Conservation (phyloP, 2,113 vertebrate genomes). For the Thryonomys swinderianus region DNA sequence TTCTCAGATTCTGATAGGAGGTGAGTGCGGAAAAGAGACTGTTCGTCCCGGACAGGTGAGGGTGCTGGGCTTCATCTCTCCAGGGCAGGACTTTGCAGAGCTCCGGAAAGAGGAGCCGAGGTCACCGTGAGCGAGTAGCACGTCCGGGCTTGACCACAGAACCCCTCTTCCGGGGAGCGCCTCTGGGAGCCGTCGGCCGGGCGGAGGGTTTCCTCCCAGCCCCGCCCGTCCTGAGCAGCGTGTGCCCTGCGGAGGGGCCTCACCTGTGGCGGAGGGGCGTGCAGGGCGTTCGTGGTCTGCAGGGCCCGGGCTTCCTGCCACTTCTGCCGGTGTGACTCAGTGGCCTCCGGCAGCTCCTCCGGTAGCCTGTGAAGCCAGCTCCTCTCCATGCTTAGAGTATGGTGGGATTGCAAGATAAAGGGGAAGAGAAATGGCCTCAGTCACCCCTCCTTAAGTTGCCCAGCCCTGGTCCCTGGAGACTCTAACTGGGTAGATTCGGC, state of each 20-base stretch:
- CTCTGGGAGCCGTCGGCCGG: not conserved
- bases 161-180: not conserved
- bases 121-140: not conserved
- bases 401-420: not conserved
- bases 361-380: accelerated
- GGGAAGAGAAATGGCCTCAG: not conserved
- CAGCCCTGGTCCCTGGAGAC: not conserved
- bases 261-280: not conserved
- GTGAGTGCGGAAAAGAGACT: not conserved
- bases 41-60: accelerated
- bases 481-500: not conserved
- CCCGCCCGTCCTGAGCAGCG: not conserved
- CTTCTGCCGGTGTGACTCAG: not conserved
- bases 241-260: not conserved
- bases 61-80: not conserved
- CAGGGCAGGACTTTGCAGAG: not conserved
- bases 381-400: accelerated
- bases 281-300: accelerated
- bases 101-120: too few relatives aligned
- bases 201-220: not conserved
- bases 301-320: accelerated
- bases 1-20: not conserved
- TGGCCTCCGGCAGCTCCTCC: not conserved
- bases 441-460: not conserved
- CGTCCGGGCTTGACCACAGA: not conserved